Evolutionary conservation across 2,888 invertebrate genomes (phyloP).

Genomic region (Drosophila nigricruria): DNA sequence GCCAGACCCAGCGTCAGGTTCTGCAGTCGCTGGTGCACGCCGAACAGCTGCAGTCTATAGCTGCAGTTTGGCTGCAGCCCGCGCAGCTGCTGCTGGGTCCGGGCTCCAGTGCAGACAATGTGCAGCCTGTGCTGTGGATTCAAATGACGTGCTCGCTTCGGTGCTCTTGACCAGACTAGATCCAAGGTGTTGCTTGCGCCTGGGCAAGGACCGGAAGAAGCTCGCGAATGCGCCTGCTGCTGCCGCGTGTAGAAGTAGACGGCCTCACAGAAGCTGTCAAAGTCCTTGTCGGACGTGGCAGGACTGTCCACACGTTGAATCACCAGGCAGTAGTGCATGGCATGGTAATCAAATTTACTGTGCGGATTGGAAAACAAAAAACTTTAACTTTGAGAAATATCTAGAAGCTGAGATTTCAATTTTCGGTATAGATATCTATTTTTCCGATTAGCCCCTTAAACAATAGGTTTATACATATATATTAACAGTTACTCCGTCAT

Average conservation of each 20-base stretch:
- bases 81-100: slow-evolving; percentile 82
- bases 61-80: slow-evolving; percentile 81
- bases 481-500: too few species aligned
- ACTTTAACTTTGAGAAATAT: not conserved
- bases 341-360: slow-evolving; percentile 85
- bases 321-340: slow-evolving; percentile 84
- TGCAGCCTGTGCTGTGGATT: slow-evolving; percentile 71
- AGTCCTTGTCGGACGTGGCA: slow-evolving; percentile 32
- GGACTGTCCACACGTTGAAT: slow-evolving; percentile 73
- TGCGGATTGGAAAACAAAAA: not conserved
- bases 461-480: too few species aligned
- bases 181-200: slow-evolving; percentile 70
- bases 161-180: slow-evolving; percentile 77
- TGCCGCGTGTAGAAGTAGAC: slow-evolving; percentile 59
- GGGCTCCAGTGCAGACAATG: slow-evolving; percentile 83
- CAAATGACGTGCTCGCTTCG: slow-evolving; percentile 77
- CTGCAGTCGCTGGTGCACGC: slow-evolving; percentile 83
- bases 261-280: slow-evolving; percentile 65
- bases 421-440: not conserved
- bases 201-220: slow-evolving; percentile 33
- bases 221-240: slow-evolving; percentile 27
- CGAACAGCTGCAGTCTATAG: slow-evolving; percentile 84
- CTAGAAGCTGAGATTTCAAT: not conserved
- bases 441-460: too few species aligned
- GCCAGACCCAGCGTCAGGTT: slow-evolving; percentile 83